Base-by-base conservation (phyloP, 2,113 vertebrate species). In the Hiodon tergisus region DNA sequence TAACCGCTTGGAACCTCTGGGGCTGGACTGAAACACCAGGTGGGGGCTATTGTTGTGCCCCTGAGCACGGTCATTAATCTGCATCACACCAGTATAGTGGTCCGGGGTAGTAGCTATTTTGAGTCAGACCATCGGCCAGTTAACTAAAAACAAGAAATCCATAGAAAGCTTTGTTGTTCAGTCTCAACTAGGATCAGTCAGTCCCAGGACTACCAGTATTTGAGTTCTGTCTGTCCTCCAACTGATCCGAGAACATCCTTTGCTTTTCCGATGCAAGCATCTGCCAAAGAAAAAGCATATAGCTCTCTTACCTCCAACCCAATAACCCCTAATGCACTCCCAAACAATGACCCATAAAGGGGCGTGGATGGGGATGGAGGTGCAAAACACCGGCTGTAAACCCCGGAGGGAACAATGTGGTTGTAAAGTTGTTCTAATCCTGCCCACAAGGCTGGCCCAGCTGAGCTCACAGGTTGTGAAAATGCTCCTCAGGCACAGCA, bases 291-390 rank as follows among this genome's bases (percentile, higher is more conserved):
- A 3, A 55, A 47, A 50, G 13, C 5, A 68, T 53, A 71, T 66
- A 67, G 46, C 47, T 51, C 17, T 31, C 31, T n/a, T 50, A 6
- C 69, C 73, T 65, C 16, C 72, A 8, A 51, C 65, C 73, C 52
- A 69, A 69, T 77, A 58, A 73, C 54, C 72, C 58, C 54, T 61
- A 73, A 77, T 70, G 73, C 55, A 55, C 65, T 55, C 50, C 57
- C 60, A 67, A 75, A 81, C 76, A 79, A 79, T 75, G 16, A 60
- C 13, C 72, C 54, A 51, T 77, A 70, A 77, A 77, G 77, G 31
- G 31, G 31, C 31, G 31, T 31, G 31, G 31, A 65, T 11, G 69
- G 60, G 52, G n/a, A 58, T 67, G 69, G 72, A 72, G 76, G 75
- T 57, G 62, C 76, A 78, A 75, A 74, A 75, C 58, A 17, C 13